Evolutionary conservation across 2,797 vertebrate genomes (phyloP), one percentile per base, ranked within the genome.

Genomic region (Pipistrellus kuhlii): DNA sequence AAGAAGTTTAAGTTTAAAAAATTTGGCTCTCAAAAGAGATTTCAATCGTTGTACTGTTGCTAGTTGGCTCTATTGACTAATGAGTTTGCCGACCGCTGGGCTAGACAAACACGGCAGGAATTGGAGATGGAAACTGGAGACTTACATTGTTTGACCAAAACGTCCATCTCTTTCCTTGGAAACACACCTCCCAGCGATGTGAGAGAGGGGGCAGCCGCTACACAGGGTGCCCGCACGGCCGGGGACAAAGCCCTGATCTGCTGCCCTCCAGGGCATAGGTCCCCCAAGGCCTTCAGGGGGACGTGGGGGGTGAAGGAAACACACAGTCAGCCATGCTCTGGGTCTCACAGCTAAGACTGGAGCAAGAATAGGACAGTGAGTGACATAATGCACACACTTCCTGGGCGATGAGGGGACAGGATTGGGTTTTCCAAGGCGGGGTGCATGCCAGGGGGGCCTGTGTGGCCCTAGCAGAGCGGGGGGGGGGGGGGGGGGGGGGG

Each of bases 221-320:
- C 38, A 6, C 38, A 41, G 25, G 57, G 44, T 2, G 23, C 2
- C 20, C 1, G 12, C 13, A 8, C 5, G 13, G 23, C 55, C 21
- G 4, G 35, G 18, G 51, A 48, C 32, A n/a, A n/a, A 80, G 20
- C 17, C 82, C 51, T 38, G 3, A 5, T 6, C 18, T 12, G 3
- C 14, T 20, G 8, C 57, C 57, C 7, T 21, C 2, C 3, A 5
- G 73, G 2, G n/a, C 8, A 1, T 6, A 21, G 17, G 44, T 0
- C 51, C 25, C 5, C 25, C 4, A 17, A 23, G 35, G 4, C 44
- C 8, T 51, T 44, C 35, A 1, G 8, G 12, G 55, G 57, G 18
- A 15, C 6, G 8, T 41, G 38, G 38, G 71, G 11, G 38, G 21
- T 0, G 13, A 48, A 68, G 59, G 44, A 15, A 57, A 66, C 35